phyloP scores from a whole-genome alignment of 1,140 invertebrate genomes.

The Bemisia tabaci region DNA sequence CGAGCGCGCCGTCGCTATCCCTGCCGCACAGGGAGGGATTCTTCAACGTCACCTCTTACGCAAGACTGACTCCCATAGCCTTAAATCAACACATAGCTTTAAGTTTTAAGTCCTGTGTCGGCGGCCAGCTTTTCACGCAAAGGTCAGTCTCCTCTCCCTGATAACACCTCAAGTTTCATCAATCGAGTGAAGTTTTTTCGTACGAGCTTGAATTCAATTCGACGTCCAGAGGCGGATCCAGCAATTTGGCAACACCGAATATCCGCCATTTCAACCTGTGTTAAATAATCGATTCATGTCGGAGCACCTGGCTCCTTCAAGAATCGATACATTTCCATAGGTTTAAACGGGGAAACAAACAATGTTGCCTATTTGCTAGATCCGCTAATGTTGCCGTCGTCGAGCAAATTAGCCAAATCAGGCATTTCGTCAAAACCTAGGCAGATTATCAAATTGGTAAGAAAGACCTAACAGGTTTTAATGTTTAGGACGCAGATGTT shows the following conservation, averaged over 20 bases:
- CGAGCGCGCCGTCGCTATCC: neutral
- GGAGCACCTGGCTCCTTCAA: too few species aligned
- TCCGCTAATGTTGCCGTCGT: too few species aligned
- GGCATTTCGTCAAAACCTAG: too few species aligned
- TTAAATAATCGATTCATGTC: neutral
- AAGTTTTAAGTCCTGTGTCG: conserved; percentile 63
- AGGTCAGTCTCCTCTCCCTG: conserved; percentile 5
- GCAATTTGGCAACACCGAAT: neutral
- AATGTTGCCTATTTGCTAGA: too few species aligned
- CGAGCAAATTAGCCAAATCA: too few species aligned
- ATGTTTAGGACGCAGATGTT: too few species aligned
- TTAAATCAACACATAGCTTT: conserved; percentile 58
- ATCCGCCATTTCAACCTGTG: neutral
- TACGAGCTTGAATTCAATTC: neutral
- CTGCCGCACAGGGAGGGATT: conserved; percentile 48
- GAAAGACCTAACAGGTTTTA: too few species aligned
- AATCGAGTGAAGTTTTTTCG: too few species aligned
- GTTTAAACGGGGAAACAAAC: too few species aligned
- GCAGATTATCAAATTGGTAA: too few species aligned
- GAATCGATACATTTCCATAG: too few species aligned
- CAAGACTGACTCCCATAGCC: conserved; percentile 52
- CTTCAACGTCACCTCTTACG: conserved; percentile 61
- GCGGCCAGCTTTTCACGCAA: conserved; percentile 58
- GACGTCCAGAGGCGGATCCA: neutral
- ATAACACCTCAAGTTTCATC: too few species aligned